phyloP scores from a whole-genome alignment of 1,140 invertebrate genomes.

The Anoplophora glabripennis region DNA sequence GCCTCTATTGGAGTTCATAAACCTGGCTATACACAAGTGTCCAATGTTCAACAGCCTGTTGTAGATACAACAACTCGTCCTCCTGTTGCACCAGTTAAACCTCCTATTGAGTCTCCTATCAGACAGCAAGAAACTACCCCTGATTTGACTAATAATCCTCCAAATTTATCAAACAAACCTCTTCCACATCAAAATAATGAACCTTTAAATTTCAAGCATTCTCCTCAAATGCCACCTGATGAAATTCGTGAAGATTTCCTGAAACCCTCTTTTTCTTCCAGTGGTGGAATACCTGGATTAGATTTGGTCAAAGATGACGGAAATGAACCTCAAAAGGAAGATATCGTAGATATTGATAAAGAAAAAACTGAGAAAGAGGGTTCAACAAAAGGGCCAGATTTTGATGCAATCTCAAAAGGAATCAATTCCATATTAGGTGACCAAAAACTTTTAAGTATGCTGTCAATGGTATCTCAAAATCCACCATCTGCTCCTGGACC shows the following conservation, averaged over 20 bases:
- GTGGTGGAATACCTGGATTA: slow-evolving; percentile 61
- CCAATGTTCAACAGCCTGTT: slow-evolving; percentile 2
- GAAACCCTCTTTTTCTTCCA: slow-evolving; percentile 25
- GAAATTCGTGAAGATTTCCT: slow-evolving; percentile 23
- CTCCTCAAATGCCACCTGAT: slow-evolving; percentile 8
- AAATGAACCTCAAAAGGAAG: slow-evolving; percentile 34
- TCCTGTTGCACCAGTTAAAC: background rate
- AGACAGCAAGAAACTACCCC: no score
- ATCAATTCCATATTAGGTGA: slow-evolving; percentile 60
- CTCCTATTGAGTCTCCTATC: no score
- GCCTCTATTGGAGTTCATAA: background rate
- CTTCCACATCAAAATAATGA: slow-evolving; percentile 39
- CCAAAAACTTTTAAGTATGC: slow-evolving; percentile 58
- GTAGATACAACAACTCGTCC: background rate
- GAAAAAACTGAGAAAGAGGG: slow-evolving; percentile 24
- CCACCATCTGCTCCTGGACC: slow-evolving; percentile 18
- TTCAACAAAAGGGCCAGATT: slow-evolving; percentile 49
- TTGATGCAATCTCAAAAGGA: slow-evolving; percentile 57
- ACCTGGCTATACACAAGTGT: slow-evolving; percentile 5
- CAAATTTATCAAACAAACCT: slow-evolving; percentile 29
- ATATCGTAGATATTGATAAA: slow-evolving; percentile 40
- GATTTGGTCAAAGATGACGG: slow-evolving; percentile 56
- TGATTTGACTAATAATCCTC: no score
- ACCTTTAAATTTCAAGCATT: slow-evolving; percentile 33
- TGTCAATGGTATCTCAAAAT: slow-evolving; percentile 53